Base-by-base conservation (phyloP, 2,113 vertebrate genomes). In the Seriola dumerili region DNA sequence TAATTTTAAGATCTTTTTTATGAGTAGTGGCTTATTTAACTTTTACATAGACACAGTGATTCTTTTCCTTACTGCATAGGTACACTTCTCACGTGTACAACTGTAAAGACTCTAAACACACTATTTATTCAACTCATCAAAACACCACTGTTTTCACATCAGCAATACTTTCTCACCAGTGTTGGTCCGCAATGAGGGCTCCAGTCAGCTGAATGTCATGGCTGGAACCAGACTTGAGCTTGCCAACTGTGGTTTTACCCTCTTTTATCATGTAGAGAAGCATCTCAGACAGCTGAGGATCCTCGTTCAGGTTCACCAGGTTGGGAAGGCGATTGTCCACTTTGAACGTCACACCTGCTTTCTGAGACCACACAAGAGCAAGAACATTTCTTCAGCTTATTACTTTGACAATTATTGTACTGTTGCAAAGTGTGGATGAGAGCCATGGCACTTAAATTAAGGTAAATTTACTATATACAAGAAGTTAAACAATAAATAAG, bases 241-340 rank as follows among this genome's bases (percentile, higher is more conserved):
- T 98, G 42, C 98, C 98, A 36, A 99, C 97, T 0, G 96, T 97
- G 57, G 97, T 99, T 70, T 90, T 91, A 38, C 98, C 98, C 93
- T 97, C 97, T 90, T 97, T 97, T 72, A 99, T 96, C 97, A 98
- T 98, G 85, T 99, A 99, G 4, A 99, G 90, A 40, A 99, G 95
- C 96, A 98, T 96, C 91, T 99, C 98, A 2, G 98, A 99, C 67
- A 99, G 95, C 92, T 99, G 98, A 38, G 98, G 98, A 83, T 99
- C 98, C 92, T 99, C 98, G 57, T 96, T 99, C 83, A 99, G 96
- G 89, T 98, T 99, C 67, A 99, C 97, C 64, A 99, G 94, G 90
- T 98, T 99, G 69, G 98, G 98, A 63, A 98, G 94, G 61, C 87
- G 93, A 88, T 97, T 97, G 93, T 99, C 98, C 92, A 98, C 96